Conservation (phyloP, 2,888 invertebrate species). For the Rhamnusium bicolor region DNA sequence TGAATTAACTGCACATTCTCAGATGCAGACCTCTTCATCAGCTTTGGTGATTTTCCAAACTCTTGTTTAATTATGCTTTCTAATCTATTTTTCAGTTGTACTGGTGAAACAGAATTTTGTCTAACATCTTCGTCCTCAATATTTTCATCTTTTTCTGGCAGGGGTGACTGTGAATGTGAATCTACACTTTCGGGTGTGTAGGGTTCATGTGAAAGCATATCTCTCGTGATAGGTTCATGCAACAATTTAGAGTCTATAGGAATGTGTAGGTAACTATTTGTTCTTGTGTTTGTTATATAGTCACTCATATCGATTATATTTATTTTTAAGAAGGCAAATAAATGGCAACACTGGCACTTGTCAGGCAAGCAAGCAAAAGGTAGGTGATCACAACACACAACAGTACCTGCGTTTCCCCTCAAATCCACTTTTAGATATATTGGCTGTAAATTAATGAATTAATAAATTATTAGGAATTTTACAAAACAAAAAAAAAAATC, state of each 20-base stretch:
- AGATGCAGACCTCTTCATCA: conserved; percentile 62
- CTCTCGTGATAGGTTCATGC: conserved; percentile 73
- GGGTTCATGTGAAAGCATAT: conserved; percentile 76
- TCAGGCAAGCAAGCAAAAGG: conserved; percentile 71
- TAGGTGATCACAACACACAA: conserved; percentile 75
- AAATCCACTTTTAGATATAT: conserved; percentile 84
- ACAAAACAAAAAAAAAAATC: not conserved
- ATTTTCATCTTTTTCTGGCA: conserved; percentile 66
- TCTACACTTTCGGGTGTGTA: conserved; percentile 89
- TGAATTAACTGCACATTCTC: conserved; percentile 53
- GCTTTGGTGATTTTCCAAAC: conserved; percentile 52
- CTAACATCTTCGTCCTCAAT: conserved; percentile 51
- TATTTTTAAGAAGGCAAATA: conserved; percentile 69
- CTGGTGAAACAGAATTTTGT: conserved; percentile 74
- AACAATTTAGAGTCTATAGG: conserved; percentile 70
- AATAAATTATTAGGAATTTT: not conserved
- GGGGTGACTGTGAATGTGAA: conserved; percentile 81
- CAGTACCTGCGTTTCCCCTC: conserved; percentile 84
- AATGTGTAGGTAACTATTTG: conserved; percentile 61
- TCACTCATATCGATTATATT: conserved; percentile 69
- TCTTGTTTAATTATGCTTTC: conserved; percentile 70
- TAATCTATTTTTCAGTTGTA: conserved; percentile 77
- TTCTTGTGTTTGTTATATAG: conserved; percentile 58
- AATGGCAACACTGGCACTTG: conserved; percentile 71
- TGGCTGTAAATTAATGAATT: conserved; percentile 77